Conservation (phyloP, 2,113 vertebrate species). For the Cnemophilus loriae region DNA sequence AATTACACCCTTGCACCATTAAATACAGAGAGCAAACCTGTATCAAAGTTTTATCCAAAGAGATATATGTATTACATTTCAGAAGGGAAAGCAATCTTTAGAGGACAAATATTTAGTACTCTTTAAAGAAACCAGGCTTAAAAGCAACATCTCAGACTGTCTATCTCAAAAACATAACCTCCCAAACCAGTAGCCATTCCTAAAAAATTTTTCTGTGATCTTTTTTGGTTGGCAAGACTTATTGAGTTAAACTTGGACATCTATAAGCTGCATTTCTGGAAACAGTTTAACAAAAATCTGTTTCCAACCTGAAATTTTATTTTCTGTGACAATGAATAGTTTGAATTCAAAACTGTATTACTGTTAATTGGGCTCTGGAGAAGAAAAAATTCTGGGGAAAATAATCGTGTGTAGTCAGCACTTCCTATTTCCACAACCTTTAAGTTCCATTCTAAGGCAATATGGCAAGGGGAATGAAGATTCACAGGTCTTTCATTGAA, state of each 20-base stretch:
- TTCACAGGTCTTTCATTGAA: neutral
- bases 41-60: neutral
- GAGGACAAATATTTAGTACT: neutral
- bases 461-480: neutral
- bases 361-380: neutral
- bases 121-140: neutral
- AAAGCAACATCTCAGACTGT: neutral
- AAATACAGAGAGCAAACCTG: neutral
- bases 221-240: neutral
- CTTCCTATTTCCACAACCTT: neutral
- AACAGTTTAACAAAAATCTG: neutral
- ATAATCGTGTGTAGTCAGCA: neutral
- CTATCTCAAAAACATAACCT: neutral
- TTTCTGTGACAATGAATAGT: neutral
- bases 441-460: neutral
- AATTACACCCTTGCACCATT: neutral
- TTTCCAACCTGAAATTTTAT: neutral
- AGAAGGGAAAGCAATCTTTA: neutral
- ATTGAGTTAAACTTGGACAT: neutral
- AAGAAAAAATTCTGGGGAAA: neutral
- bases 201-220: neutral
- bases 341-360: neutral
- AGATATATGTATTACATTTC: neutral
- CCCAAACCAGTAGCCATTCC: neutral
- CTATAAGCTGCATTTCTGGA: neutral